Evolutionary conservation across 2,888 invertebrate species (phyloP), one percentile per base, ranked within the genome.

Genomic region (Leptopilina drosophilae): DNA sequence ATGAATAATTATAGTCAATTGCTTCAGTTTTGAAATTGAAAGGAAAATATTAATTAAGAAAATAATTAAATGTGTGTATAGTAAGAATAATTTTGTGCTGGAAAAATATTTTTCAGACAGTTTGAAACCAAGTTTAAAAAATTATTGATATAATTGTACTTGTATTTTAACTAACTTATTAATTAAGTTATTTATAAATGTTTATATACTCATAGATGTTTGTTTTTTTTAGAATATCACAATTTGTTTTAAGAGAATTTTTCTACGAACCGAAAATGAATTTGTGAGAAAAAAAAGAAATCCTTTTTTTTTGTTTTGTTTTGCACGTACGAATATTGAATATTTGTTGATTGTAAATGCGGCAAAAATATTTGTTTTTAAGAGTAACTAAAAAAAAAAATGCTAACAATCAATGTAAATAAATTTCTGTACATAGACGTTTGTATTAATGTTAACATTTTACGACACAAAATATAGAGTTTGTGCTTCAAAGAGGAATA

Each of bases 401-500:
- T 2, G 33, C 11, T 11, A 73, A 59, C 56, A 33, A 15, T n/a
- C n/a, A 56, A 40, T 73, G 73, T 73, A 73, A 73, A 73, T 73
- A 73, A 59, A 73, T 56, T 40, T 73, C 11, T 73, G 73, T 73
- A 73, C 26, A 73, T 73, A 73, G 49, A 49, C 73, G 56, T 73
- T 73, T 56, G 56, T 40, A 73, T 42, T 42, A 42, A 42, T 42
- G 53, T 56, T 53, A 53, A 73, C 33, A 20, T 6, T 53, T 53
- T 5, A 14, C 20, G 20, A 33, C 14, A 33, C 33, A 53, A 49
- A 59, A 73, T 73, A 59, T 40, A 73, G 26, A 40, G 5, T 59
- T 73, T 73, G 56, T 73, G 56, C 56, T 53, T 59, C 53, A 40
- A 40, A 59, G 11, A 40, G 15, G 11, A 11, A 49, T 49, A 11